Evolutionary conservation across 2,113 vertebrate species (phyloP).

Genomic region (Phalacrocorax pelagicus): DNA sequence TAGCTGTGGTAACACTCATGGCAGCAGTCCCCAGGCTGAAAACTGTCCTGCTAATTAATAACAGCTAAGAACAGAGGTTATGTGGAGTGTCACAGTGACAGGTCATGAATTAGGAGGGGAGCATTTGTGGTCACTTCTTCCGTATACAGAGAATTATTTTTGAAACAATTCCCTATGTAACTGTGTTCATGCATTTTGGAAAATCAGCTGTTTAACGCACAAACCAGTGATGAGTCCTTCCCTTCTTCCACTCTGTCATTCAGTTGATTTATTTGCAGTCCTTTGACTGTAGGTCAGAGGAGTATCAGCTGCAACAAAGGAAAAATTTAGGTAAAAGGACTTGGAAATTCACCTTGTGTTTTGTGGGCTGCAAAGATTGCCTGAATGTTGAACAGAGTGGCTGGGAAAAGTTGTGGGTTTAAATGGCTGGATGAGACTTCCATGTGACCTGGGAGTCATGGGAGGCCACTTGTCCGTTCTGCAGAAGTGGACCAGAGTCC

Average conservation of each 20-base stretch:
- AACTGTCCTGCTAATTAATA: constrained; percentile 61
- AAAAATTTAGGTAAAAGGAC: not conserved
- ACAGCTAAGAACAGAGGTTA: constrained; percentile 40
- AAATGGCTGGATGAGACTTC: not conserved
- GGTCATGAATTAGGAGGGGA: constrained; percentile 43
- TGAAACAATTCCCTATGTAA: not conserved
- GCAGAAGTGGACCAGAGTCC: not conserved
- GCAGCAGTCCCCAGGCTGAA: constrained; percentile 13
- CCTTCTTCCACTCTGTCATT: not conserved
- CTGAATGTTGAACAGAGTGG: not conserved
- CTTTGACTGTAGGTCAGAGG: not conserved
- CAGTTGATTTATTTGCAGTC: not conserved
- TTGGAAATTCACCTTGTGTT: not conserved
- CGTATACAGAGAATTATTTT: not conserved
- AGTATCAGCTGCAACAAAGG: not conserved
- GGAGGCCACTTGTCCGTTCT: not conserved
- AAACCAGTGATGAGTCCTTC: not conserved
- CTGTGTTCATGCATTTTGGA: not conserved
- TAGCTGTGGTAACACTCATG: constrained; percentile 29
- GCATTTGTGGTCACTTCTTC: not conserved
- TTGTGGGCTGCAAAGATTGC: not conserved
- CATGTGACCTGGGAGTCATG: not conserved
- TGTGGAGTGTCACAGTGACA: constrained; percentile 11
- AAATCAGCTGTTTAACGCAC: not conserved
- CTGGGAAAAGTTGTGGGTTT: not conserved